Evolutionary conservation across 2,888 invertebrate species (phyloP), one percentile per base, ranked within the genome.

Genomic region (Ichneumoninae sp.): DNA sequence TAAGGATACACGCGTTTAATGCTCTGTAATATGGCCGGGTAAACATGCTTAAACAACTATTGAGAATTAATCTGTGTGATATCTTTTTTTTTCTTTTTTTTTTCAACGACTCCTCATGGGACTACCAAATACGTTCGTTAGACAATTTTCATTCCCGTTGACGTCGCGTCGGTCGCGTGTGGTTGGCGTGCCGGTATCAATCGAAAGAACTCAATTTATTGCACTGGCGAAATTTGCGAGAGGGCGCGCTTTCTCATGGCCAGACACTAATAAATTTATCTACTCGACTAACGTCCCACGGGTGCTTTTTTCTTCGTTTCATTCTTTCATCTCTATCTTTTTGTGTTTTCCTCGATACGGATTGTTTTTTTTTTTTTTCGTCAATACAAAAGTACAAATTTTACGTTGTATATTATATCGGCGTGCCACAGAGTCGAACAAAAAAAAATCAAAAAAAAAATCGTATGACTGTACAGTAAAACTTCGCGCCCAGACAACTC

Each of bases 301-400:
- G 63, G 63, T 40, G 16, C 3, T 16, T 63, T 63, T 50, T 73
- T 30, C 19, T 22, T 63, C 30, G 10, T 22, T 68, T 40, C 30
- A 16, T 60, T 54, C 30, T 44, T 4, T 65, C 66, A 6, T 69
- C 47, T 68, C 60, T 74, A 44, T 36, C 54, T 44, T 22, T 50
- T 30, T 36, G n/a, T 50, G 19, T 69, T 44, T 57, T 26, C 57
- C 3, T 81, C 50, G 44, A 3, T 47, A 47, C 3, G 3, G 10
- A 44, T 50, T 40, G 66, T 22, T 3, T 71, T 52, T 33, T 60
- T 33, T 60, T 40, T 60, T 78, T 70, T 63, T 78, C 70, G 75
- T 79, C 50, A 71, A 82, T 85, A 85, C 85, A 85, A 85, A 85
- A 85, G 85, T 85, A 85, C 85, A 85, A 85, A 85, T 82, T 85